Evolutionary conservation across 2,888 invertebrate species (phyloP), one percentile per base, ranked within the genome.

Genomic region (Zaprionus lineosus): DNA sequence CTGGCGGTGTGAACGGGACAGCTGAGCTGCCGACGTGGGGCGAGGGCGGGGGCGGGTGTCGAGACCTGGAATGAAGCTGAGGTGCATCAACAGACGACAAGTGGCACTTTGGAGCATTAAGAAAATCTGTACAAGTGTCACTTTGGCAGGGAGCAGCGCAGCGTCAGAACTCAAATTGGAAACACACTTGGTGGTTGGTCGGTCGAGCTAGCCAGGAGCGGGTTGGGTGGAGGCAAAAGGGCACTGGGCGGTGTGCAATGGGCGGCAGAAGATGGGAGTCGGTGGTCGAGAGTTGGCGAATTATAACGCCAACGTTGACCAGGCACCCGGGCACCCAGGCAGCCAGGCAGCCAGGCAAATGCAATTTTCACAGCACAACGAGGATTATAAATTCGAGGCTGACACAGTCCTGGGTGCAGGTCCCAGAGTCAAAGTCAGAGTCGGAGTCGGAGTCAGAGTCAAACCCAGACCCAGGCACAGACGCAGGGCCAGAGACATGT

Each of bases 31-130:
- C 2, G 31, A 7, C 14, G 34, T n/a, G 15, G 11, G 21, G 19
- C 8, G 15, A 12, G 19, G 37, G 14, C n/a, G n/a, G n/a, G n/a
- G n/a, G n/a, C n/a, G 4, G 37, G n/a, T 6, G 11, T 6, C 4
- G 8, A n/a, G 12, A 14, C 19, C 11, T 18, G 29, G 16, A 11
- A n/a, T 15, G 11, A 37, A 36, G 28, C 15, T 18, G 64, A 69
- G 53, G 59, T 61, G 83, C 81, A 37, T 81, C 77, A 84, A 78
- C 83, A 82, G 81, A 84, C 84, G 83, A 84, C 82, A 83, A 83
- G 82, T 83, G 81, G 85, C 83, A 79, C 85, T 85, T 83, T 83
- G 68, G 84, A 84, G 82, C 82, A 83, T 83, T 85, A 83, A 83
- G 73, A 83, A 78, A 83, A 79, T 79, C 83, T 84, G 76, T 74